phyloP scores from a whole-genome alignment of 2,797 vertebrate species.

The Hozukius guyotensis region DNA sequence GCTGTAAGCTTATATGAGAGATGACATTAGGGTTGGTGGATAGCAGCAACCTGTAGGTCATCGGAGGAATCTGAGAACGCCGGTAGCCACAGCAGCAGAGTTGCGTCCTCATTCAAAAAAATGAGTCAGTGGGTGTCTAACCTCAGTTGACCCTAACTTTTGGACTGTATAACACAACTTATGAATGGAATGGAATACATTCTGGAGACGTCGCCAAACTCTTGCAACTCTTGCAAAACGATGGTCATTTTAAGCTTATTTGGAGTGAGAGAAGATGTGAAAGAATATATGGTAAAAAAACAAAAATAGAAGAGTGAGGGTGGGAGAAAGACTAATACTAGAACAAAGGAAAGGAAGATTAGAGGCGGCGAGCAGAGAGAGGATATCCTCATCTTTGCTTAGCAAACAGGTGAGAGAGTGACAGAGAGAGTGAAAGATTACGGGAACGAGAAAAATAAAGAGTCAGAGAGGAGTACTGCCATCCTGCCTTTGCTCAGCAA shows the following conservation, averaged over 20 bases:
- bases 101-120: background rate
- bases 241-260: background rate
- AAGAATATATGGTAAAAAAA: background rate
- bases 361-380: background rate
- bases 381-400: slow-evolving; percentile 32
- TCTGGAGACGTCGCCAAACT: background rate
- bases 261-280: background rate
- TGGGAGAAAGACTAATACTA: background rate
- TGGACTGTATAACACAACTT: background rate
- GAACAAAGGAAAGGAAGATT: background rate
- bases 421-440: slow-evolving; percentile 3
- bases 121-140: background rate
- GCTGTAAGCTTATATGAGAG: background rate
- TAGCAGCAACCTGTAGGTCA: background rate
- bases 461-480: background rate
- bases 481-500: slow-evolving; percentile 37
- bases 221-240: background rate
- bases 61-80: background rate
- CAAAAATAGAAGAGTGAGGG: background rate
- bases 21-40: background rate
- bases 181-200: background rate
- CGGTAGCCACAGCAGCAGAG: background rate
- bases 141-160: background rate
- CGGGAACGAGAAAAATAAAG: slow-evolving; percentile 12
- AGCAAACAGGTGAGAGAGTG: slow-evolving; percentile 34